phyloP scores from a whole-genome alignment of 2,888 invertebrate genomes.

The Noctua janthina region DNA sequence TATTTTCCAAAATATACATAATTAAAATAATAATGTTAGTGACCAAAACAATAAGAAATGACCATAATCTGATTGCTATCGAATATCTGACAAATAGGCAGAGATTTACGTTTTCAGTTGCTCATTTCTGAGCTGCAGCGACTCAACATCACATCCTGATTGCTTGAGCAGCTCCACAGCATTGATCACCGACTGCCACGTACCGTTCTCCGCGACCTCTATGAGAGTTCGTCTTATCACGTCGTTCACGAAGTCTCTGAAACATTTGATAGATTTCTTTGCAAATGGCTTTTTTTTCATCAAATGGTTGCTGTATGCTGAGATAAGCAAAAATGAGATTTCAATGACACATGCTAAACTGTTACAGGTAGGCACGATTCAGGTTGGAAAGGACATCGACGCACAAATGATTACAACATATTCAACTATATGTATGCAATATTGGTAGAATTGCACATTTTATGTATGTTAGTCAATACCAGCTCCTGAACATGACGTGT shows the following conservation, averaged over 20 bases:
- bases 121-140: conserved; percentile 70
- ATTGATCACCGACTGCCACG: conserved; percentile 73
- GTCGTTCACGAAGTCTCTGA: conserved; percentile 77
- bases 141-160: conserved; percentile 67
- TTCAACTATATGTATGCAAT: no score
- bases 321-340: background rate
- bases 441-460: no score
- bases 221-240: conserved; percentile 77
- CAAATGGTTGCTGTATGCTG: background rate
- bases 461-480: no score
- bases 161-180: conserved; percentile 71
- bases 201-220: conserved; percentile 77
- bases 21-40: background rate
- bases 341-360: background rate
- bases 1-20: background rate
- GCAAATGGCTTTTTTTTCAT: background rate
- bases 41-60: background rate
- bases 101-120: conserved; percentile 71
- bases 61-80: background rate
- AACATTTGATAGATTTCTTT: conserved; percentile 36
- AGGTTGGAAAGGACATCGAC: background rate
- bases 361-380: background rate
- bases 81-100: background rate
- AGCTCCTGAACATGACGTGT: no score
- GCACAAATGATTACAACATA: background rate